Conservation (phyloP, 2,888 invertebrate species). For the Pseudococcus jackbeardsleyi region DNA sequence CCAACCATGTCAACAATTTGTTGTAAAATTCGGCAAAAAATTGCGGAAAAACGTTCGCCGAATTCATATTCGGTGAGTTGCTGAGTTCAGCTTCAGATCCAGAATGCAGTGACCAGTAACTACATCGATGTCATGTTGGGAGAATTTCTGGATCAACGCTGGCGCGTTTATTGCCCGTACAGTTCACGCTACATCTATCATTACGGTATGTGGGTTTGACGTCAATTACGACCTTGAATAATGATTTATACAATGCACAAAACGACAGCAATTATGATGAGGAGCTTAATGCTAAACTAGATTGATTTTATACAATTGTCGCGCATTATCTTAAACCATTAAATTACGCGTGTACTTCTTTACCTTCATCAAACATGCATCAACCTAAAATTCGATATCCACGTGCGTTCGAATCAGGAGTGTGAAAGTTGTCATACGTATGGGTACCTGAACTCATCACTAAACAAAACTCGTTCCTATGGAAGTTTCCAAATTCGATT, state of each 20-base stretch:
- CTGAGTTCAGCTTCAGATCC: not conserved
- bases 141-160: conserved; percentile 37
- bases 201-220: conserved; percentile 31
- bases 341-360: not conserved
- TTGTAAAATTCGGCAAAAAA: not conserved
- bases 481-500: not conserved
- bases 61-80: not conserved
- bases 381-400: not conserved
- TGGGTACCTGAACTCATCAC: not conserved
- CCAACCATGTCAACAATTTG: not conserved
- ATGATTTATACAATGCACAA: not conserved
- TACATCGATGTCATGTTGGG: not conserved
- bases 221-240: conserved; percentile 28
- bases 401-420: not conserved
- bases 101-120: not conserved
- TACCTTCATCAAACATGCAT: not conserved
- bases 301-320: conserved; percentile 21
- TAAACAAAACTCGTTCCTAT: conserved; percentile 7
- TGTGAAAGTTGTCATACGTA: not conserved
- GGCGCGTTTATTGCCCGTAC: not conserved
- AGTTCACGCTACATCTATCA: conserved; percentile 1
- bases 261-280: conserved; percentile 25
- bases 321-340: conserved; percentile 3
- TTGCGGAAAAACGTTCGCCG: not conserved
- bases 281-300: not conserved